Conservation (phyloP, 2,888 invertebrate genomes). For the Heliconius erato region DNA sequence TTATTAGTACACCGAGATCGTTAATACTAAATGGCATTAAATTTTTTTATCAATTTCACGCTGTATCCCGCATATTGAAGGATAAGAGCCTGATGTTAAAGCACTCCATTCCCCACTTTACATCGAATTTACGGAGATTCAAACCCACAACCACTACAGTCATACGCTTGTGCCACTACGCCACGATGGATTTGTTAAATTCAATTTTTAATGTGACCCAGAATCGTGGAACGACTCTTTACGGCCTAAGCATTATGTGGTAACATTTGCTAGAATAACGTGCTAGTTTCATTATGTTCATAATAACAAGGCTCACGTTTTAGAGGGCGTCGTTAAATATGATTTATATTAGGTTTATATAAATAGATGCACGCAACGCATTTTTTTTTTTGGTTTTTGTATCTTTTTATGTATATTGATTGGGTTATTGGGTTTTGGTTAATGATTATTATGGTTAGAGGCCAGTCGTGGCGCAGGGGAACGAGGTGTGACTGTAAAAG, state of each 20-base stretch:
- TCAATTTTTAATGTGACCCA: constrained; percentile 24
- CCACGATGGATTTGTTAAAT: not conserved
- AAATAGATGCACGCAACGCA: constrained; percentile 10
- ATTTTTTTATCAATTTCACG: no score
- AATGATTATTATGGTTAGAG: no score
- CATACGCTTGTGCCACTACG: not conserved
- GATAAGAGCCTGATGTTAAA: no score
- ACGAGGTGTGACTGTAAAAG: no score
- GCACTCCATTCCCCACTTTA: no score
- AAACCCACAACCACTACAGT: not conserved
- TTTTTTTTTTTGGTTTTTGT: not conserved
- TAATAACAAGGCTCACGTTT: constrained; percentile 35
- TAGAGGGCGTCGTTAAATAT: constrained; percentile 24
- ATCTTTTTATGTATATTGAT: no score
- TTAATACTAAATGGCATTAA: no score
- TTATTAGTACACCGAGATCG: no score
- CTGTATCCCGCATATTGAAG: no score
- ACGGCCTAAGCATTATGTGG: constrained; percentile 36
- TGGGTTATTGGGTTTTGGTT: no score
- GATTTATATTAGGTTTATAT: constrained; percentile 26
- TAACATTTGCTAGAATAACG: constrained; percentile 35
- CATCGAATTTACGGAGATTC: no score
- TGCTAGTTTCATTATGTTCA: constrained; percentile 37
- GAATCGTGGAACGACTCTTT: constrained; percentile 29
- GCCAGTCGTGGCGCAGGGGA: no score